Evolutionary conservation across 2,113 vertebrate species (phyloP).

Genomic region (Lasiurus cinereus): DNA sequence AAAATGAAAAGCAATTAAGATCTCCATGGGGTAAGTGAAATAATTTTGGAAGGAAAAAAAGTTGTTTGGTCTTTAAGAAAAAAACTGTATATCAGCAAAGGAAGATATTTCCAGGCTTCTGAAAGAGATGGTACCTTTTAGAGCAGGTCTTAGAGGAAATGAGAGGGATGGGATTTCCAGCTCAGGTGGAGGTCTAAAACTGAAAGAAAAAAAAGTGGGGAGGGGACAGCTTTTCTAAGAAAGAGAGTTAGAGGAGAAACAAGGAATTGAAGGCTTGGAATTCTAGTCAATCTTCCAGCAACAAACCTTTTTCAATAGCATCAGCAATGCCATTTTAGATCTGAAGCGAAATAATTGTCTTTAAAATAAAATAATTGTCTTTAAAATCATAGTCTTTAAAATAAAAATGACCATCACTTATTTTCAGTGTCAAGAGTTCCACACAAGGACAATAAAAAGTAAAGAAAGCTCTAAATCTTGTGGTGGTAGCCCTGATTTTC

Average conservation of each 20-base stretch:
- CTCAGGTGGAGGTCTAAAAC: not conserved
- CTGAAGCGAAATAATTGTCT: not conserved
- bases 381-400: not conserved
- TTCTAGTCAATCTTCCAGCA: not conserved
- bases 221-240: not conserved
- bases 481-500: not conserved
- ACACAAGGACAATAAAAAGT: not conserved
- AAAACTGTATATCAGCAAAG: not conserved
- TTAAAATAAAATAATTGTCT: too few relatives aligned
- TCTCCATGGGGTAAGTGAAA: not conserved
- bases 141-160: not conserved
- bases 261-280: not conserved
- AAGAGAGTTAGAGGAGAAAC: not conserved
- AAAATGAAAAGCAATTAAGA: not conserved
- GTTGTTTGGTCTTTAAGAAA: not conserved
- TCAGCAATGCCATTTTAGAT: not conserved
- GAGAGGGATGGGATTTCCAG: not conserved
- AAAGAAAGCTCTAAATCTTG: not conserved
- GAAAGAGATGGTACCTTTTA: not conserved
- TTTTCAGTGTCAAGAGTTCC: slow-evolving; percentile 20
- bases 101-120: not conserved
- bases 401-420: not conserved
- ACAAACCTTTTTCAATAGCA: not conserved
- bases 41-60: not conserved
- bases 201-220: not conserved